A percentile compares a stretch with the other conserved stretches of the same genome.
These are phyloP conservation scores for Crotalus helleri DNA, from an alignment of 2,113 vertebrate species.

Conservation along the genomic window DNA sequence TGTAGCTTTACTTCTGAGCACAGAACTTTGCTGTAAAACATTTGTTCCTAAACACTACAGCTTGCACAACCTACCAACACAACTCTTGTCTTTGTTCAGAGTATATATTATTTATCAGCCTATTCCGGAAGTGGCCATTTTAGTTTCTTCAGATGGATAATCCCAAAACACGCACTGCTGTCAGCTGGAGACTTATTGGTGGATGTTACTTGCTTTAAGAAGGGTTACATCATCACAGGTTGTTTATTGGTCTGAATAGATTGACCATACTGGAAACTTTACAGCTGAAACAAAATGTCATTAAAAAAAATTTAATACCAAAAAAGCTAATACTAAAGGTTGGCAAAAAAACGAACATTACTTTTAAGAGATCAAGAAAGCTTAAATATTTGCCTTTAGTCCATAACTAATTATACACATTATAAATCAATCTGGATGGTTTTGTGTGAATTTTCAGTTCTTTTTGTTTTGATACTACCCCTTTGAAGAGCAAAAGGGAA, in stretches of 20 bases:
- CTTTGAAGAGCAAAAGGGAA: not conserved
- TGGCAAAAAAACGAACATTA: not conserved
- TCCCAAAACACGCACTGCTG: constrained; percentile 1
- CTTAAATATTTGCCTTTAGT: not conserved
- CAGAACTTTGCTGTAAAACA: not conserved
- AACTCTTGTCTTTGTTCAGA: constrained; percentile 9
- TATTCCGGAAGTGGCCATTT: not conserved
- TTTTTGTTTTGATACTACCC: not conserved
- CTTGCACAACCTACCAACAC: not conserved
- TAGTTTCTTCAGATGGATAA: not conserved
- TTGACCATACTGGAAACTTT: constrained; percentile 13
- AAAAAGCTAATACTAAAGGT: not conserved
- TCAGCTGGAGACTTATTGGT: constrained; percentile 15
- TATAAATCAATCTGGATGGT: not conserved
- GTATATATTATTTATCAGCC: not conserved
- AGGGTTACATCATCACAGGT: not conserved
- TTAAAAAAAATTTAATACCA: constrained; percentile 14
- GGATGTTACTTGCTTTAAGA: constrained; percentile 1
- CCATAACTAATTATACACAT: not conserved
- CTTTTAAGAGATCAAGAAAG: not conserved
- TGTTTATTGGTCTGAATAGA: constrained; percentile 2
- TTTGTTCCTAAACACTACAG: not conserved
- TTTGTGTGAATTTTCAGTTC: not conserved
- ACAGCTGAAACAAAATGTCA: constrained; percentile 12
- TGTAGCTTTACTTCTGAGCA: not conserved